Base-by-base conservation (phyloP, 2,797 vertebrate species). In the Emydoidea blandingii region DNA sequence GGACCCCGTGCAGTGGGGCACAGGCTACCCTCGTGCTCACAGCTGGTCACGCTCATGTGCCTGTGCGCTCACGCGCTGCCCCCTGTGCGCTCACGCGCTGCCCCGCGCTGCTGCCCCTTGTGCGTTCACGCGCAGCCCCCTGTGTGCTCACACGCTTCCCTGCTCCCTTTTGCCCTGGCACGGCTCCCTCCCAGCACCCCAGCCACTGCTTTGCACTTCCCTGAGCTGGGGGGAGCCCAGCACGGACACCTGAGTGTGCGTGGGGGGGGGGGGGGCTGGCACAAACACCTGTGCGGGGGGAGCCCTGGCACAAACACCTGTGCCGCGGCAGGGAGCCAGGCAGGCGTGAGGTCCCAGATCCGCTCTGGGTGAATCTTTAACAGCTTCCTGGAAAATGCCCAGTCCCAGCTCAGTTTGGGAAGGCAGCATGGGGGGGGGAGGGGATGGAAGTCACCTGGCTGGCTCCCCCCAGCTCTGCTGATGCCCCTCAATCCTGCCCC, bases 211-310 rank as follows among this genome's bases (percentile, higher is more conserved):
- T 68, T 10, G 34, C 34, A 21, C 18, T 37, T n/a, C 18, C 62
- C 65, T 19, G 8, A 65, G 34, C 62, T 19, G 18, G 62, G 18
- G 34, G 62, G n/a, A 87, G 53, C 59, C 62, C n/a, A 2, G 50
- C 29, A 4, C 68, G 0, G 0, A 2, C 6, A 0, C 12, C 74
- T 31, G 49, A 19, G 31, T 54, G 54, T 25, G 21, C 54, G 1
- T 1, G 23, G 27, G 18, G 0, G 27, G 18, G 23, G 27, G 18
- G 0, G 0, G 86, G 57, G 65, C 85, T 54, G 74, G 86, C 74
- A 59, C 12, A 15, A 2, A 34, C 27, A 18, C 31, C 12, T 34
- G 59, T 34, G 62, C 15, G 6, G 59, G 6, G 6, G 59, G 31
- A 85, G 53, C 54, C 62, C n/a, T 4, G 2, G 50, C 34, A 5